Conservation (phyloP, 2,888 invertebrate genomes). For the Calliphora vomitoria region DNA sequence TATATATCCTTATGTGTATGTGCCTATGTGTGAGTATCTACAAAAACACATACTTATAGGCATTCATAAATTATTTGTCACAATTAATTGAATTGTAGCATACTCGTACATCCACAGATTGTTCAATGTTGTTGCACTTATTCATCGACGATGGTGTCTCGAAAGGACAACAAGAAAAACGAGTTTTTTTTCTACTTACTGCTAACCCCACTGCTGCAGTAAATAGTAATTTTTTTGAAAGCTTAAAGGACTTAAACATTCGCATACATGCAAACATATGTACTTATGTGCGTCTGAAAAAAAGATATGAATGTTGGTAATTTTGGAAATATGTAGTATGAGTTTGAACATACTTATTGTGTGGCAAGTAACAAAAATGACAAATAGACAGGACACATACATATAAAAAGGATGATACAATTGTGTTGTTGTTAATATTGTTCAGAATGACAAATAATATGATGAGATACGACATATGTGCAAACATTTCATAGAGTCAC, state of each 20-base stretch:
- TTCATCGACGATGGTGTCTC: slow-evolving; percentile 38
- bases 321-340: slow-evolving; percentile 43
- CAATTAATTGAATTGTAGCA: slow-evolving; percentile 83
- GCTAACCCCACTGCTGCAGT: slow-evolving; percentile 43
- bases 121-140: slow-evolving; percentile 51
- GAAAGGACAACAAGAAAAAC: slow-evolving; percentile 54
- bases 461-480: slow-evolving; percentile 85
- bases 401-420: slow-evolving; percentile 67
- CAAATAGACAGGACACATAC: slow-evolving; percentile 54
- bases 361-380: slow-evolving; percentile 22
- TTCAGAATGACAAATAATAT: slow-evolving; percentile 83
- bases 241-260: slow-evolving; percentile 51
- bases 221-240: slow-evolving; percentile 34
- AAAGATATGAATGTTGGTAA: slow-evolving; percentile 38
- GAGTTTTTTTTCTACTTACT: slow-evolving; percentile 28
- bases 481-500: slow-evolving; percentile 79
- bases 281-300: not conserved
- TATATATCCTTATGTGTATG: slow-evolving; percentile 5
- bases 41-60: slow-evolving; percentile 60
- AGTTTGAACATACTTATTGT: slow-evolving; percentile 43
- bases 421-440: slow-evolving; percentile 55
- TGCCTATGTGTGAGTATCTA: not conserved
- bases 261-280: not conserved
- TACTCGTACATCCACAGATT: slow-evolving; percentile 64
- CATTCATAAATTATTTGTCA: slow-evolving; percentile 83